Base-by-base conservation (phyloP, 1,140 invertebrate species). In the Galleria mellonella region DNA sequence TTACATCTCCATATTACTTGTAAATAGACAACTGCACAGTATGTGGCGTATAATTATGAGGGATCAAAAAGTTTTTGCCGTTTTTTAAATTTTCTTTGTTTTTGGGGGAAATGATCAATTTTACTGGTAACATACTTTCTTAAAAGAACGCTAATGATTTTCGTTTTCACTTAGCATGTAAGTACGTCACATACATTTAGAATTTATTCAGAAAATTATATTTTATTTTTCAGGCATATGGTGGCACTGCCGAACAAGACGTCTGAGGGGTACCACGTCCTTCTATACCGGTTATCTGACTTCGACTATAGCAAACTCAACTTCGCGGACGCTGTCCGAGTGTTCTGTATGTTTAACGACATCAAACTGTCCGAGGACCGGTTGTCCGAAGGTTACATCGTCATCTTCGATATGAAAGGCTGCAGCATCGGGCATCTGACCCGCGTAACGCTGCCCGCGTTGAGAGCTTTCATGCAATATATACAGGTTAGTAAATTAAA, bases 351-450 rank as follows among this genome's bases (percentile, higher is more conserved):
- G 87, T 90, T 90, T 63, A 91, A 91, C 58, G 90, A 91, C 55
- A 72, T 89, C 17, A 82, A 89, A 31, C 55, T 91, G 12, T 90
- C 89, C 0, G 90, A 91, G 55, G 89, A 91, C 62, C 84, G 88
- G 0, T 72, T 90, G 2, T 84, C 83, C n/a, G 87, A 90, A 12
- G 90, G 90, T 1, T 91, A 91, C 65, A 83, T 91, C 27, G 88
- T 91, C 15, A 85, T 91, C 40, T 91, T 92, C 55, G 90, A 91
- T 62, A 91, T 92, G 90, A 90, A 90, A 62, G 90, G 90, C 5
- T 87, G 89, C 43, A 82, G 81, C 7, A 68, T 91, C 7, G 89
- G 89, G 0, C 90, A 92, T 68, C 70, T 92, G 12, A 89, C 90
- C 0, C 73, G 89, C 51, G 88, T 90, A 0, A 89, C 87, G 12